Conservation (phyloP, 2,113 vertebrate species). For the Sinocyclocheilus grahami region DNA sequence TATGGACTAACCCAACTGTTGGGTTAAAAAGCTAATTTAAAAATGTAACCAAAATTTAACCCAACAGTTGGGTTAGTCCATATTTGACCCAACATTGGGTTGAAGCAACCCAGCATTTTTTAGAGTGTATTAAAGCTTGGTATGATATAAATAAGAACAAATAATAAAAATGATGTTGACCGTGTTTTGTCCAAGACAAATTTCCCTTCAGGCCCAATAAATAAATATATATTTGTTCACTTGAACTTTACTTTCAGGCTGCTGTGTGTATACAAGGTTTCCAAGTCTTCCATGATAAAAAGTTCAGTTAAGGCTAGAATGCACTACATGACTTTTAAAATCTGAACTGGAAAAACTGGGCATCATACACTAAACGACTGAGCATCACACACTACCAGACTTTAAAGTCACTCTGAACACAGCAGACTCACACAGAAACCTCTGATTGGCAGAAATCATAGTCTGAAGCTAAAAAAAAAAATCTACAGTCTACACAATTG, state of each 20-base stretch:
- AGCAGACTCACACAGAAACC: too few species aligned
- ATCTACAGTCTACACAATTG: too few species aligned
- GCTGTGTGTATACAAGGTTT: background rate
- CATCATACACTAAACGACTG: too few species aligned
- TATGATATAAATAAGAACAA: background rate
- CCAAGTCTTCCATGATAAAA: background rate
- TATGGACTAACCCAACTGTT: too few species aligned
- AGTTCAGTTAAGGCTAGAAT: background rate
- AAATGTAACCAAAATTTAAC: too few species aligned
- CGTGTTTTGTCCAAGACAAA: background rate
- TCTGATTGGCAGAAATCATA: too few species aligned
- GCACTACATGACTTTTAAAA: background rate
- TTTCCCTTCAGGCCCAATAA: background rate
- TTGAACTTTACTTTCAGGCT: background rate
- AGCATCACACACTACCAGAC: background rate
- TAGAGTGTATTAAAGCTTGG: background rate
- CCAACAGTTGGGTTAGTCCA: too few species aligned
- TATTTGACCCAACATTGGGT: too few species aligned
- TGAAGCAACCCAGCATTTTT: too few species aligned
- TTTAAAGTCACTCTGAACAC: too few species aligned
- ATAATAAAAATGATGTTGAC: background rate
- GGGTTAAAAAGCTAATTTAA: too few species aligned
- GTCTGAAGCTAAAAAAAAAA: too few species aligned
- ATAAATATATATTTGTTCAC: background rate
- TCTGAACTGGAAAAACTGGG: background rate